phyloP scores from a whole-genome alignment of 2,797 vertebrate species.

The Ammospiza maritima region DNA sequence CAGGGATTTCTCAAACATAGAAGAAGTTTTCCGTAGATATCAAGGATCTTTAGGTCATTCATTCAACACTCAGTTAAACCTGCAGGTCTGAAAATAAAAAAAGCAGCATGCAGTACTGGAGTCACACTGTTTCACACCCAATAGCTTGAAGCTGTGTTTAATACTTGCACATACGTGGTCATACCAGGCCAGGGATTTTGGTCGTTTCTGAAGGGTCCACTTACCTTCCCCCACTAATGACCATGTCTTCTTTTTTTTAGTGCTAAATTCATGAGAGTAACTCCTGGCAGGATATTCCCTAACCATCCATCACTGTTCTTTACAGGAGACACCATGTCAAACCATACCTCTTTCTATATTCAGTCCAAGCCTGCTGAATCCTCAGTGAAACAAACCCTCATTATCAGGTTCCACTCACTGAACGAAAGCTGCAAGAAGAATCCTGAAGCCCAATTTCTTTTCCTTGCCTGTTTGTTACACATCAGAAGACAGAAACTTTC shows the following conservation, averaged over 20 bases:
- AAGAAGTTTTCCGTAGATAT: background rate
- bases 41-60: background rate
- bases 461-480: background rate
- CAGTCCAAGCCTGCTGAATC: background rate
- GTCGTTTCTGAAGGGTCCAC: background rate
- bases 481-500: constrained; percentile 8
- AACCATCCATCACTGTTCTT: background rate
- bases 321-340: background rate
- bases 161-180: background rate
- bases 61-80: background rate
- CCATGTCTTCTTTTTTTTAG: background rate
- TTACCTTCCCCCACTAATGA: background rate
- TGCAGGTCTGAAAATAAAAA: background rate
- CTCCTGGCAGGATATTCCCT: background rate
- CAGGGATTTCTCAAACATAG: background rate
- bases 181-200: background rate
- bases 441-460: background rate
- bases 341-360: background rate
- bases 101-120: background rate
- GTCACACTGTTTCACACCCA: background rate
- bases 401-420: background rate
- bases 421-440: background rate
- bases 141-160: background rate
- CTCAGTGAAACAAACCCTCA: background rate
- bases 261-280: background rate